Percentiles rank a stretch among this genome's conserved stretches.
Conservation (phyloP, 2,113 vertebrate species). For the Sapajus apella region DNA sequence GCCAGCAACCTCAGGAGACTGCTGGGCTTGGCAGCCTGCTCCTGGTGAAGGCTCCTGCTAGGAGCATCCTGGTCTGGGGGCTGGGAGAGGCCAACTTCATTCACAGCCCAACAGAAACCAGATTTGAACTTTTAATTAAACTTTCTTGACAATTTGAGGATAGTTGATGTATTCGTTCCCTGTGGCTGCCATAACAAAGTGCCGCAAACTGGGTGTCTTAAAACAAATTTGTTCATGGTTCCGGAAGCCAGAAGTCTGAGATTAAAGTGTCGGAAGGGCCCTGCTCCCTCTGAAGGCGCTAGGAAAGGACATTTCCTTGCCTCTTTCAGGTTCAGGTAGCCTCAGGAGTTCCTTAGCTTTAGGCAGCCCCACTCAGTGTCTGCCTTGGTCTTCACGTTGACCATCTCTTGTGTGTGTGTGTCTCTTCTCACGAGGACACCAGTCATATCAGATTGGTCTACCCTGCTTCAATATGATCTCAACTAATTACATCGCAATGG, state of each 20-base stretch:
- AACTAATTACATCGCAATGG: neutral
- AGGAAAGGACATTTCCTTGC: neutral
- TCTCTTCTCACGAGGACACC: neutral
- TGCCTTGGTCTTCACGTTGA: neutral
- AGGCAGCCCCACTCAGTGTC: neutral
- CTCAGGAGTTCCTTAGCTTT: neutral
- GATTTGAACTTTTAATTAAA: neutral
- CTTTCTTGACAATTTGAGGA: neutral
- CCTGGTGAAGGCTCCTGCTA: neutral
- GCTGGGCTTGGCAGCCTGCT: neutral
- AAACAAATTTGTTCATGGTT: neutral
- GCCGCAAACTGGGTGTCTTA: neutral
- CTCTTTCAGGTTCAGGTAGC: neutral
- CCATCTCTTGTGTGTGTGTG: neutral
- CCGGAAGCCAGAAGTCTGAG: neutral
- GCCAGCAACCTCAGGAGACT: neutral
- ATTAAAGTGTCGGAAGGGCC: neutral
- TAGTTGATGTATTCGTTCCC: neutral
- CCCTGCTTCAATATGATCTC: neutral
- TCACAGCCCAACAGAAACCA: neutral
- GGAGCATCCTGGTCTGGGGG: neutral
- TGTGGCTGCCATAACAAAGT: neutral
- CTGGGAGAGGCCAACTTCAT: neutral
- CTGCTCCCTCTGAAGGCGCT: neutral
- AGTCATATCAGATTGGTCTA: neutral